A percentile compares a stretch with the other conserved stretches of the same genome.
These are phyloP conservation scores for Collichthys lucidus DNA, from an alignment of 2,113 vertebrate genomes.

Conservation along the genomic window DNA sequence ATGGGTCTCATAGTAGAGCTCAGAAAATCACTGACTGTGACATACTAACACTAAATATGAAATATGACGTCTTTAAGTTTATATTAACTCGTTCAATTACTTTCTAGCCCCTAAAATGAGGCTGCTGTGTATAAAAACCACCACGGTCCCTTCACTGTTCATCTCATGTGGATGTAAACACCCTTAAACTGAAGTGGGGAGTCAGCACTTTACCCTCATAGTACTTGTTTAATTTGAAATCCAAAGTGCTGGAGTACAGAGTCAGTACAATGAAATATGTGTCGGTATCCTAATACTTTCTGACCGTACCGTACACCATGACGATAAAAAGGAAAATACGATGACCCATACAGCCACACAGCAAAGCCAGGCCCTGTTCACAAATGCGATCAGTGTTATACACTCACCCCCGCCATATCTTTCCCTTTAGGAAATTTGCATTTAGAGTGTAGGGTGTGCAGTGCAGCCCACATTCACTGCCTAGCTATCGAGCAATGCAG, in stretches of 20 bases:
- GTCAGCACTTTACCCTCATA: constrained; percentile 39
- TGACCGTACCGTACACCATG: constrained; percentile 2
- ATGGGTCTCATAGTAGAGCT: background rate
- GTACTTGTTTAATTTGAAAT: constrained; percentile 32
- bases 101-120: background rate
- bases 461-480: constrained; percentile 41
- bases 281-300: constrained; percentile 34
- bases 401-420: constrained; percentile 24
- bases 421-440: constrained; percentile 64
- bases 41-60: background rate
- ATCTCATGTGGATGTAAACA: constrained; percentile 32
- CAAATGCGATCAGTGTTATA: constrained; percentile 46
- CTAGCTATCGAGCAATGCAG: constrained; percentile 42
- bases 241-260: constrained; percentile 15
- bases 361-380: constrained; percentile 28
- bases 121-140: background rate
- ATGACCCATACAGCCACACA: constrained; percentile 25
- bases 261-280: constrained; percentile 46
- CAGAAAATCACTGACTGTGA: background rate
- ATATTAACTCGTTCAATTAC: background rate
- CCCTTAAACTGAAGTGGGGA: background rate
- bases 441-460: constrained; percentile 57
- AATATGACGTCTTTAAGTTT: constrained; percentile 7
- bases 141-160: background rate
- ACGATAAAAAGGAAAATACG: constrained; percentile 38